Percentiles rank a stretch among this genome's conserved stretches.
These are phyloP conservation scores for Neocloeon triangulifer DNA, from an alignment of 1,140 invertebrate species.

Conservation along the genomic window DNA sequence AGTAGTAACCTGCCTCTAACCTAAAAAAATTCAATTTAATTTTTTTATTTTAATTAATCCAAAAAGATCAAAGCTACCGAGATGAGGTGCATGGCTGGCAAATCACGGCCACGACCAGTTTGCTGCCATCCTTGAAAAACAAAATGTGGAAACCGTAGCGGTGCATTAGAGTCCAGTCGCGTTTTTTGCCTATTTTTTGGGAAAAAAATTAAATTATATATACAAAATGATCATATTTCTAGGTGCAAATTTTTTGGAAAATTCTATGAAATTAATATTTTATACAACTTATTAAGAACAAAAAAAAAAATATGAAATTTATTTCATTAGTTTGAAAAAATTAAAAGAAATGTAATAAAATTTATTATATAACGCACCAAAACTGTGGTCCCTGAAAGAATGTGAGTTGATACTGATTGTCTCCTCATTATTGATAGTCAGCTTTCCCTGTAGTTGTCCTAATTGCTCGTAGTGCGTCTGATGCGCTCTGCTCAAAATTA, in stretches of 20 bases:
- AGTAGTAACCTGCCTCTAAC: slow-evolving; percentile 37
- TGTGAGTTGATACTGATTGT: slow-evolving; percentile 22
- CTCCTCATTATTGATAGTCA: slow-evolving; percentile 22
- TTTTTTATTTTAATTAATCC: too few species aligned
- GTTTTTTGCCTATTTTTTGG: slow-evolving; percentile 23
- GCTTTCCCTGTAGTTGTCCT: slow-evolving; percentile 26
- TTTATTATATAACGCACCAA: slow-evolving; percentile 25
- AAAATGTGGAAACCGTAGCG: slow-evolving; percentile 47
- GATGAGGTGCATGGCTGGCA: slow-evolving; percentile 37
- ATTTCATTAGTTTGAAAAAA: too few species aligned
- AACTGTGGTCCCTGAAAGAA: slow-evolving; percentile 43
- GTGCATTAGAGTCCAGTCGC: slow-evolving; percentile 46
- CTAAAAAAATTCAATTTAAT: slow-evolving; percentile 19
- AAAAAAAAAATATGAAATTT: too few species aligned
- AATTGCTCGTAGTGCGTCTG: slow-evolving; percentile 56
- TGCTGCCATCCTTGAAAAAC: slow-evolving; percentile 32
- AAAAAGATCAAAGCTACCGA: slow-evolving; percentile 16
- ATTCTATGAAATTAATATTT: not conserved
- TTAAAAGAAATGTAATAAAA: too few species aligned
- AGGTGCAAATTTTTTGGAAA: too few species aligned
- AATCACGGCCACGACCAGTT: slow-evolving; percentile 34
- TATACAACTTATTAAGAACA: too few species aligned
- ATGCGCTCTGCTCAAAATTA: slow-evolving; percentile 25
- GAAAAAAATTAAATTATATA: not conserved
- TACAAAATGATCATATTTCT: not conserved